Conservation (phyloP, 2,113 vertebrate genomes). For the Dromas ardeola region DNA sequence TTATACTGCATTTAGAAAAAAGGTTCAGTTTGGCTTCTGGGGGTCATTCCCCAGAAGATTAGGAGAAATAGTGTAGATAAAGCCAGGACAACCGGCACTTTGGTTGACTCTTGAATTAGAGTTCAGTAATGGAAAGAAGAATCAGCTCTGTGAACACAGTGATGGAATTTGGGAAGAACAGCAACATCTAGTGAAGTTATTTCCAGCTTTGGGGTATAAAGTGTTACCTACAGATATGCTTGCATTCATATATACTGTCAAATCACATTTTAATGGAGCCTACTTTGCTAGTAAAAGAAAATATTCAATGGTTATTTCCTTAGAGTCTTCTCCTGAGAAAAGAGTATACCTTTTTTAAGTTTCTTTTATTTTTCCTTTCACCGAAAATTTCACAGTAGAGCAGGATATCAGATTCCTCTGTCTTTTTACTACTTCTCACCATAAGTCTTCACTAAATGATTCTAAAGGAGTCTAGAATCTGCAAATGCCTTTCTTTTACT, state of each 20-base stretch:
- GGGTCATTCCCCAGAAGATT: background rate
- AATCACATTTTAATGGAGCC: background rate
- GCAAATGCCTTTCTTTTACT: background rate
- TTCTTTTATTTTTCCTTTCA: background rate
- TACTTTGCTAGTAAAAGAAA: background rate
- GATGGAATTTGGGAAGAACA: background rate
- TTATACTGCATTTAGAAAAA: background rate
- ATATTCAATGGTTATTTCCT: background rate
- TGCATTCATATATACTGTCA: background rate
- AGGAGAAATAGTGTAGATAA: background rate
- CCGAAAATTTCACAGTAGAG: background rate
- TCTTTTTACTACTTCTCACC: background rate
- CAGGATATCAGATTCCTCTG: background rate
- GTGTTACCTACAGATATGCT: rapidly evolving
- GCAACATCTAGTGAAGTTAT: background rate
- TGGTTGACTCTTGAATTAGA: background rate
- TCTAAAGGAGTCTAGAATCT: background rate
- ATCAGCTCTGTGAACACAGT: background rate
- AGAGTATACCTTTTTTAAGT: background rate
- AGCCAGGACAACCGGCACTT: background rate
- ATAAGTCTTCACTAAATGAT: background rate
- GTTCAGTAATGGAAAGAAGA: background rate
- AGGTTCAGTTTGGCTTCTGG: background rate
- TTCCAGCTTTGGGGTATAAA: background rate
- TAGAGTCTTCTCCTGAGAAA: background rate